Base-by-base conservation (phyloP, 2,113 vertebrate genomes). In the Chaetodon auriga region DNA sequence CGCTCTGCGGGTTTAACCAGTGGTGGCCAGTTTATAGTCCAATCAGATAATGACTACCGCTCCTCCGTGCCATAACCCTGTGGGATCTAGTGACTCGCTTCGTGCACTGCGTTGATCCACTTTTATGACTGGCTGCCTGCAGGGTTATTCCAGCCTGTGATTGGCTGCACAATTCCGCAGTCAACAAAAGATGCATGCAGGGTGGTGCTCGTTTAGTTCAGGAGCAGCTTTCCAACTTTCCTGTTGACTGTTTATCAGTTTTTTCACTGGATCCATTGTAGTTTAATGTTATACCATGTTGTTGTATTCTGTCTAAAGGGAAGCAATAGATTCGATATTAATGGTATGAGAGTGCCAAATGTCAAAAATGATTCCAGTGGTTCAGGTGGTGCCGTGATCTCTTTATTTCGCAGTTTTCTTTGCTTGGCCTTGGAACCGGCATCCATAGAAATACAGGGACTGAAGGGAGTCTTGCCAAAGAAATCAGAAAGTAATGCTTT, bases 31-130 rank as follows among this genome's bases (percentile, higher is more conserved):
- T 78, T 68, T 63, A 41, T 58, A 21, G 74, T 81, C 74, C 69
- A 79, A 78, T 89, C 78, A 86, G 68, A 82, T 84, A 89, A 64
- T 65, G 64, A 74, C 58, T 70, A 68, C 49, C 21, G 2, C 61
- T 78, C 78, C 58, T 79, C 70, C 10, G 41, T 74, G 45, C 81
- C 78, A 63, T 49, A 61, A 55, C 58, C 38, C 68, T 77, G 68
- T 58, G 73, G 68, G 63, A 69, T 85, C 55, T 18, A 58, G 30
- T 61, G 60, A 60, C 53, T 79, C 6, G 1, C 38, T 71, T 55
- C 61, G 76, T 77, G 54, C 51, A 43, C 76, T 49, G 71, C 46
- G 57, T 75, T 63, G 57, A 78, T 73, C 55, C 68, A 38, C 36
- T 60, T 81, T 68, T 54, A 71, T 51, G 54, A 73, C 53, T 25